These are phyloP conservation scores for Phrynocephalus forsythii DNA, from an alignment of 2,797 vertebrate species.

Conservation along the genomic window DNA sequence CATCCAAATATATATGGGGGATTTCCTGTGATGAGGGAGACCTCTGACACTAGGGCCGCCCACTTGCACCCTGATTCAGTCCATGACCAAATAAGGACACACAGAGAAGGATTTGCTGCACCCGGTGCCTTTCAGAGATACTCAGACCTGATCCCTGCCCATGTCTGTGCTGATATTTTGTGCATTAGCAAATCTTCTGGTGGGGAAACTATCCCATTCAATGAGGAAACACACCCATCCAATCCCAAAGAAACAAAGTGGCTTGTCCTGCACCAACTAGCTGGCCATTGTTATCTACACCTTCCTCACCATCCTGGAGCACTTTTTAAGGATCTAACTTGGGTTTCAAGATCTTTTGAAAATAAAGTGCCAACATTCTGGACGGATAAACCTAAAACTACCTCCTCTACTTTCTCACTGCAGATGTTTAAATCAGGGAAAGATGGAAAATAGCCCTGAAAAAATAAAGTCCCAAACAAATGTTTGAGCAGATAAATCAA, in stretches of 20 bases:
- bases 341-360: not conserved
- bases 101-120: too few species aligned
- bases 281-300: not conserved
- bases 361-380: not conserved
- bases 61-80: too few species aligned
- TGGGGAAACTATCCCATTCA: too few species aligned
- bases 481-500: not conserved
- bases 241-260: not conserved
- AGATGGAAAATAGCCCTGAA: not conserved
- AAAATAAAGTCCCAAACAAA: constrained; percentile 1
- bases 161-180: too few species aligned
- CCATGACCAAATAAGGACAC: too few species aligned
- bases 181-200: too few species aligned
- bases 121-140: too few species aligned
- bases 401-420: not conserved
- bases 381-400: not conserved
- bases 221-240: too few species aligned
- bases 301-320: not conserved
- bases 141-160: too few species aligned
- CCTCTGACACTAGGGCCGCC: too few species aligned
- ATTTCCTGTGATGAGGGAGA: not conserved
- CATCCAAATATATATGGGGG: not conserved
- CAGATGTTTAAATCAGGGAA: not conserved
- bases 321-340: not conserved
- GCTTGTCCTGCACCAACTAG: not conserved